Evolutionary conservation across 37 sponge, comb jelly and placozoan species (phyloP).

Genomic region (Corticium candelabrum): DNA sequence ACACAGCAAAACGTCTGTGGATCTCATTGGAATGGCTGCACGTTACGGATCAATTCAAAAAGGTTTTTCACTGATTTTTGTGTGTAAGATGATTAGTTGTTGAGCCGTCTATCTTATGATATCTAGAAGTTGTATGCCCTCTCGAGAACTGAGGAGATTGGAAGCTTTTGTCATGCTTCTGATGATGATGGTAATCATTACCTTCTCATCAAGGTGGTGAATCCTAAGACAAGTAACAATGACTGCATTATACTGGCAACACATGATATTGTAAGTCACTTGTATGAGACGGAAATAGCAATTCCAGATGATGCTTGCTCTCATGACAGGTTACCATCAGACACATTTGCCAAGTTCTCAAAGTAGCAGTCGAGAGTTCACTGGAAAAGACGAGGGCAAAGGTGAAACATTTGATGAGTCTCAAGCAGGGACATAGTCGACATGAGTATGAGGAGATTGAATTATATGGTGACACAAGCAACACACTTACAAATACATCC

Average conservation of each 20-base stretch:
- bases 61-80: constrained; percentile 20
- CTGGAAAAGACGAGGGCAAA: not conserved
- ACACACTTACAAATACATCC: no score
- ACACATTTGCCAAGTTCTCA: not conserved
- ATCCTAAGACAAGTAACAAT: not conserved
- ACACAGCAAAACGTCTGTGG: constrained; percentile 43
- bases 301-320: no score
- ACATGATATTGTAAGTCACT: not conserved
- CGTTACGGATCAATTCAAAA: constrained; percentile 56
- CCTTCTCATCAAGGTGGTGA: constrained; percentile 45
- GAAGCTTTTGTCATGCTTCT: constrained; percentile 59
- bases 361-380: not conserved
- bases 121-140: constrained; percentile 53
- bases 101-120: not conserved
- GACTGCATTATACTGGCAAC: not conserved
- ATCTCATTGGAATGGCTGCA: constrained; percentile 55
- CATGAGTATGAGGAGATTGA: not conserved
- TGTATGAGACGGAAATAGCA: no score
- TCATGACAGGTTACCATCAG: not conserved
- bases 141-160: constrained; percentile 25
- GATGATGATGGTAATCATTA: constrained; percentile 68
- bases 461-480: no score
- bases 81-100: not conserved
- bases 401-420: not conserved
- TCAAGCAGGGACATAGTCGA: not conserved